These are phyloP conservation scores for Callopanchax toddi DNA, from an alignment of 2,113 vertebrate species.

Conservation along the genomic window DNA sequence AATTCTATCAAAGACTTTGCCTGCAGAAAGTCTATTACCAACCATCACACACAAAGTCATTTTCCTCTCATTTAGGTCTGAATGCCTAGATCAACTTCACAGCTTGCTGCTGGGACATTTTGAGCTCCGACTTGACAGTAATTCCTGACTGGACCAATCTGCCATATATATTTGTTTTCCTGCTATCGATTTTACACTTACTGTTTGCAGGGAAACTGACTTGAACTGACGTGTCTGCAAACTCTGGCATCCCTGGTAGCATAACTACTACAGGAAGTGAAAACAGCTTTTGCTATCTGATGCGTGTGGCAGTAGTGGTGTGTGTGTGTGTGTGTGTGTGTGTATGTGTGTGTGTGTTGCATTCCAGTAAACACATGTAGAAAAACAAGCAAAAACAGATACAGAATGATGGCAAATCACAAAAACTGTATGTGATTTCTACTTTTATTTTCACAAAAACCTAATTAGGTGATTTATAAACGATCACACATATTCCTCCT, in stretches of 20 bases:
- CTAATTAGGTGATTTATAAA: not conserved
- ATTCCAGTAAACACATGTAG: not conserved
- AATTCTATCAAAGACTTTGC: no score
- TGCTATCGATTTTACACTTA: constrained; percentile 5
- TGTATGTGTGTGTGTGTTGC: no score
- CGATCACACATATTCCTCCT: no score
- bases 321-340: constrained; percentile 6
- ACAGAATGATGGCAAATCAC: constrained; percentile 19
- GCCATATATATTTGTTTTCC: constrained; percentile 1
- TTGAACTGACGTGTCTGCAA: not conserved
- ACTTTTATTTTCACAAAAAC: constrained; percentile 17
- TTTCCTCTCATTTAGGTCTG: not conserved
- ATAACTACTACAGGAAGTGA: not conserved
- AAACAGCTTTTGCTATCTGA: constrained; percentile 9
- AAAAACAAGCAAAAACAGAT: constrained; percentile 16
- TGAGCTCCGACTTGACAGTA: not conserved
- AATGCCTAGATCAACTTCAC: not conserved
- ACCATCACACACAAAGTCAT: not conserved
- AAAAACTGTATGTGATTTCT: constrained; percentile 1
- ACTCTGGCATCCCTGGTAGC: not conserved
- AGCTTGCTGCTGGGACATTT: not conserved
- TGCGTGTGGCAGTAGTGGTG: constrained; percentile 14
- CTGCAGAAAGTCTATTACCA: not conserved
- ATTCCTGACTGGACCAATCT: not conserved
- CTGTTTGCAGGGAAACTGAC: constrained; percentile 1